Conservation (phyloP, 23 tunicate species). For the Ciona savignyi region DNA sequence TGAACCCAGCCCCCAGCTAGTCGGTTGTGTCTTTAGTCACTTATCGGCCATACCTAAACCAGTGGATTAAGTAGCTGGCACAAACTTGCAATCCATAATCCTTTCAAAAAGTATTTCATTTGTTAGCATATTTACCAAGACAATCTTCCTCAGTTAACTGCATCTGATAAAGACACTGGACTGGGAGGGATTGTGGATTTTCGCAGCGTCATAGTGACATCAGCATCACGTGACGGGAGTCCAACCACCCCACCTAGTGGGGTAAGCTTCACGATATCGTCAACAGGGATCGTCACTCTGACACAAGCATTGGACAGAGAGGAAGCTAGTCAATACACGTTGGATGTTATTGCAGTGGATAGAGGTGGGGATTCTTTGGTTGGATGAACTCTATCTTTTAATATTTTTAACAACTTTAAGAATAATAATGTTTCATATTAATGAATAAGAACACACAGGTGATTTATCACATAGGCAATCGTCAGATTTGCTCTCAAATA, state of each 20-base stretch:
- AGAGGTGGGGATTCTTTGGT: slow-evolving; percentile 25
- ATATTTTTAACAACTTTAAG: background rate
- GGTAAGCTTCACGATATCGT: slow-evolving; percentile 18
- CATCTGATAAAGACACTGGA: slow-evolving; percentile 50
- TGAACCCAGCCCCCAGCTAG: too few species aligned
- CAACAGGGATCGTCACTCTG: slow-evolving; percentile 3
- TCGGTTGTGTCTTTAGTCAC: background rate
- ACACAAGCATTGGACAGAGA: slow-evolving; percentile 37
- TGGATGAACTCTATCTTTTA: background rate
- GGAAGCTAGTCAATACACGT: slow-evolving; percentile 14
- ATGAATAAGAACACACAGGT: too few species aligned
- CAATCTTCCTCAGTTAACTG: slow-evolving; percentile 22
- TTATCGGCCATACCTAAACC: too few species aligned
- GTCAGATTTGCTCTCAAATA: too few species aligned
- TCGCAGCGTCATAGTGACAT: slow-evolving; percentile 21
- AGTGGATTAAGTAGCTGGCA: too few species aligned
- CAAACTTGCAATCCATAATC: too few species aligned
- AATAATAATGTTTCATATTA: too few species aligned
- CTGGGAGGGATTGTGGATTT: slow-evolving; percentile 36
- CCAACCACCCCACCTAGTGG: background rate
- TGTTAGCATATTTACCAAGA: too few species aligned
- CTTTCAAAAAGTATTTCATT: too few species aligned
- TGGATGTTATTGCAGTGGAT: slow-evolving; percentile 53
- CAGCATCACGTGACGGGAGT: background rate
- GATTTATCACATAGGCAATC: too few species aligned